phyloP scores from a whole-genome alignment of 2,113 vertebrate genomes.

The Cathartes aura region DNA sequence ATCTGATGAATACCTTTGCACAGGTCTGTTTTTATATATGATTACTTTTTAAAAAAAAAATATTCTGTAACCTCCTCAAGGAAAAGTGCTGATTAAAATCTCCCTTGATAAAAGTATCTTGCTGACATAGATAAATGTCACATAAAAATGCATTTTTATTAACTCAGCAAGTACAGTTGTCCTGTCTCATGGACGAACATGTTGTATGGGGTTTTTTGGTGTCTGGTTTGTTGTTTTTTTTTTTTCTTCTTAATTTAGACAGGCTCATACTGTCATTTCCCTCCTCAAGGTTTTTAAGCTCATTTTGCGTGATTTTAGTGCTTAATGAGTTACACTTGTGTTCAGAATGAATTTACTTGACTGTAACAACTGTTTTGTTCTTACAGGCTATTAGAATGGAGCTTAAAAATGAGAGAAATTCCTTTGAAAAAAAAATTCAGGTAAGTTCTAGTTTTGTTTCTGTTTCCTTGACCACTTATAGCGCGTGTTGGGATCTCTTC shows the following conservation, averaged over 20 bases:
- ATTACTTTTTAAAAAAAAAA: not conserved
- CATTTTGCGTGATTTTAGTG: not conserved
- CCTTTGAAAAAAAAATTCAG: constrained; percentile 78
- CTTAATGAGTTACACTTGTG: not conserved
- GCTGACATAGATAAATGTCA: not conserved
- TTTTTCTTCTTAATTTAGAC: not conserved
- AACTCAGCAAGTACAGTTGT: not conserved
- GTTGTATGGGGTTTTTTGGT: not conserved
- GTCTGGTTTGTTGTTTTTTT: not conserved
- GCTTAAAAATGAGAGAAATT: constrained; percentile 69
- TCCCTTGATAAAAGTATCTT: not conserved
- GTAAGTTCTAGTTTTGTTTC: constrained; percentile 61
- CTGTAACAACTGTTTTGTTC: not conserved
- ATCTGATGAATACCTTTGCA: not conserved
- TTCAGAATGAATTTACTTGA: not conserved
- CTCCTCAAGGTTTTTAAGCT: not conserved
- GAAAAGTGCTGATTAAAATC: constrained; percentile 14
- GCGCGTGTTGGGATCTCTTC: not conserved
- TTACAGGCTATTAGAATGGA: constrained; percentile 62
- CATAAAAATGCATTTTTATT: not conserved
- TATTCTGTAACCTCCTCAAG: not conserved
- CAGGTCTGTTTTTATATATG: not conserved
- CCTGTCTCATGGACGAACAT: not conserved
- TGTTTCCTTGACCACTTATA: not conserved
- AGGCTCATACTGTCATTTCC: not conserved